phyloP scores from a whole-genome alignment of 1,140 invertebrate genomes.

The Oscheius sp. region DNA sequence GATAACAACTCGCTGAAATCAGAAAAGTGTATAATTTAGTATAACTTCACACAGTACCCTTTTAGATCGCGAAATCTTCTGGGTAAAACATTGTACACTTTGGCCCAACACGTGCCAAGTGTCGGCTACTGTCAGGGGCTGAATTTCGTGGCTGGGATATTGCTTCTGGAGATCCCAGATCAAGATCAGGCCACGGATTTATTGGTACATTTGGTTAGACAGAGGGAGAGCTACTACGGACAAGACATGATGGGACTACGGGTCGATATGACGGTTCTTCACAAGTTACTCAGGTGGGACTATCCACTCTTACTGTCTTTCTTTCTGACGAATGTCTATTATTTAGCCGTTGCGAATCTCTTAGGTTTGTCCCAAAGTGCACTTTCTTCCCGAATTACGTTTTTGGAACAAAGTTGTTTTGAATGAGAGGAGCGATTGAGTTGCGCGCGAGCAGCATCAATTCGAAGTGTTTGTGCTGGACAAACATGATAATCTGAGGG shows the following conservation, averaged over 20 bases:
- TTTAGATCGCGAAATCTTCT: conserved; percentile 17
- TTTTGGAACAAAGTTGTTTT: too few species aligned
- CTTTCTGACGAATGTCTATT: too few species aligned
- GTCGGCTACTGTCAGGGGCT: conserved; percentile 26
- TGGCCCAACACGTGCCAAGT: conserved; percentile 24
- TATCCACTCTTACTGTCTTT: too few species aligned
- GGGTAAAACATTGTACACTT: conserved; percentile 5
- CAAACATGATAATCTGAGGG: too few species aligned
- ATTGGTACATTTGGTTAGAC: conserved; percentile 11
- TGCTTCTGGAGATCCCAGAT: conserved; percentile 23
- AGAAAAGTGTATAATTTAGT: background rate
- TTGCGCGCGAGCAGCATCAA: too few species aligned
- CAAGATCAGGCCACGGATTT: conserved; percentile 18
- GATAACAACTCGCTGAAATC: conserved; percentile 23
- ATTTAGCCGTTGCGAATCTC: too few species aligned
- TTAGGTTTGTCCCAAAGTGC: too few species aligned
- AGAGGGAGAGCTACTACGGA: conserved; percentile 22
- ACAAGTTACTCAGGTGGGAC: conserved; percentile 2
- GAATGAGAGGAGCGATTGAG: too few species aligned
- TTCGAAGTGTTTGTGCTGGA: too few species aligned
- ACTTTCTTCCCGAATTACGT: too few species aligned
- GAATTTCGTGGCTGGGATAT: conserved; percentile 18
- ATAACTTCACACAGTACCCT: background rate
- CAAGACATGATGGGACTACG: conserved; percentile 20
- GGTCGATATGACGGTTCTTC: conserved; percentile 19